phyloP scores from a whole-genome alignment of 2,888 invertebrate genomes.

The Labia minor region DNA sequence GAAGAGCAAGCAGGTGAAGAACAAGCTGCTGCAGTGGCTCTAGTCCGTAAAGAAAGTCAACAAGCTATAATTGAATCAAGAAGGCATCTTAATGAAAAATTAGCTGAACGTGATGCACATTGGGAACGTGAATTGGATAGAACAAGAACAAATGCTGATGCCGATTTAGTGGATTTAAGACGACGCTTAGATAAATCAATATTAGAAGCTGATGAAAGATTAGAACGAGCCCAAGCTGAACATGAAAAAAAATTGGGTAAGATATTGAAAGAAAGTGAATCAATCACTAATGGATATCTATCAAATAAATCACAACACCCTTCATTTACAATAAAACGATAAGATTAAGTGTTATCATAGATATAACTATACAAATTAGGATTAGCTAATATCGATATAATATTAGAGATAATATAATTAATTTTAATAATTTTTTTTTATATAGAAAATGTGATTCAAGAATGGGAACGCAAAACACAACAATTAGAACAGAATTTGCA shows the following conservation, averaged over 20 bases:
- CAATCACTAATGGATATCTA: too few relatives aligned
- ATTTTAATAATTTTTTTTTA: constrained; percentile 21
- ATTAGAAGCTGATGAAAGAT: constrained; percentile 58
- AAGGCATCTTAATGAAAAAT: constrained; percentile 46
- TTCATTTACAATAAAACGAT: too few relatives aligned
- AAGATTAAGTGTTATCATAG: background rate
- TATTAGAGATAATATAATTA: too few relatives aligned
- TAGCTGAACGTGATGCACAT: constrained; percentile 51
- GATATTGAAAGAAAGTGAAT: constrained; percentile 23
- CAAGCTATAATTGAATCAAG: constrained; percentile 43
- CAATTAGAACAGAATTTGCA: constrained; percentile 38
- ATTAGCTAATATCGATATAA: too few relatives aligned
- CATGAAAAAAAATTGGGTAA: constrained; percentile 59
- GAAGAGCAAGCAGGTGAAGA: constrained; percentile 51
- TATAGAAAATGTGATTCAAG: constrained; percentile 37
- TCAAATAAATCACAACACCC: too few relatives aligned
- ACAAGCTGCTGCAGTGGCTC: constrained; percentile 45
- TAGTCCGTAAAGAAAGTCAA: constrained; percentile 33
- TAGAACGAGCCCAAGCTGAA: constrained; percentile 52
- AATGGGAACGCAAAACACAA: constrained; percentile 35
- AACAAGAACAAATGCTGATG: constrained; percentile 54
- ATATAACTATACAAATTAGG: background rate
- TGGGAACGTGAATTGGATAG: constrained; percentile 45
- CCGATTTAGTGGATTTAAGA: constrained; percentile 57
- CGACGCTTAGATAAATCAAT: constrained; percentile 62